A percentile compares a stretch with the other conserved stretches of the same genome.
These are phyloP conservation scores for Parasteatoda lunata DNA, from an alignment of 2,888 invertebrate genomes.

Conservation along the genomic window DNA sequence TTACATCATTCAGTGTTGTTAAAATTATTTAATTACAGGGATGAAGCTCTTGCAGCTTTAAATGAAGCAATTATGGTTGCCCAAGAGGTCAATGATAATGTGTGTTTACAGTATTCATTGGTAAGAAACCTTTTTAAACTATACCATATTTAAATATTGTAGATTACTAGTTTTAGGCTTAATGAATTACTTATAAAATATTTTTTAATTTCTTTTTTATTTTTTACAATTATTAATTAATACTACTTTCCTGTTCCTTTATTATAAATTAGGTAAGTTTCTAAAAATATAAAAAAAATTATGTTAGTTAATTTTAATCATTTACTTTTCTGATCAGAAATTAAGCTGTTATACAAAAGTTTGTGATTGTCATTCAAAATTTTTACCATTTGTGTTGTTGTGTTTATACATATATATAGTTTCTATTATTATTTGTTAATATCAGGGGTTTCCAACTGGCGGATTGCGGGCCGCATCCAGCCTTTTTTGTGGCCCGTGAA, in stretches of 20 bases:
- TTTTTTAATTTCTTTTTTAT: background rate
- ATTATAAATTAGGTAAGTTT: background rate
- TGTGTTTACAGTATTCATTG: constrained; percentile 88
- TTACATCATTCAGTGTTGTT: background rate
- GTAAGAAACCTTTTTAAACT: constrained; percentile 72
- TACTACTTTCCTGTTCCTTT: background rate
- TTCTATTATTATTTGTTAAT: too few relatives aligned
- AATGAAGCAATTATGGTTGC: constrained; percentile 90
- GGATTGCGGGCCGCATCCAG: too few relatives aligned
- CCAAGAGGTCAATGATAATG: constrained; percentile 89
- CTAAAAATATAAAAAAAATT: background rate
- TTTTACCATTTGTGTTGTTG: too few relatives aligned
- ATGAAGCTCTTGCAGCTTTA: constrained; percentile 86
- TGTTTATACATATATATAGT: too few relatives aligned
- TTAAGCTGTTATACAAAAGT: too few relatives aligned
- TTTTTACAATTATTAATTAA: background rate
- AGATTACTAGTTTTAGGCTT: background rate
- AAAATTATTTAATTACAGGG: constrained; percentile 75
- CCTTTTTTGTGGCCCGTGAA: too few relatives aligned
- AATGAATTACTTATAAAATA: background rate
- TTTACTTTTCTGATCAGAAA: background rate
- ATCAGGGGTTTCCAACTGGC: too few relatives aligned
- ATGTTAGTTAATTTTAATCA: background rate
- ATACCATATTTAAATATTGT: background rate
- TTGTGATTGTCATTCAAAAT: too few relatives aligned